Conservation (phyloP, 2,797 vertebrate genomes). For the Myripristis murdjan region DNA sequence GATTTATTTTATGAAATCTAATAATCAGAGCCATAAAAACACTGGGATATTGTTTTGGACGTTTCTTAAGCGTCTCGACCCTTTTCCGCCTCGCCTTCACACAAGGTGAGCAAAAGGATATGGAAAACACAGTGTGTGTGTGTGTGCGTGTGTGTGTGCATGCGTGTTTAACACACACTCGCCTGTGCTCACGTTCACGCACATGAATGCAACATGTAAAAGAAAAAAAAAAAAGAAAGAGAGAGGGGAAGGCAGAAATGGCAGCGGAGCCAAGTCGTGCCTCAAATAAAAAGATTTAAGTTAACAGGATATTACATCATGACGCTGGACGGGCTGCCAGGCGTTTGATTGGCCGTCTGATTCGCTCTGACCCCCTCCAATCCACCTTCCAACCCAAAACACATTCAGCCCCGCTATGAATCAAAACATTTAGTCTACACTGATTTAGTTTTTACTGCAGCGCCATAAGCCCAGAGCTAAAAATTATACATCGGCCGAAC, state of each 20-base stretch:
- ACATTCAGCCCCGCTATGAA: constrained; percentile 16
- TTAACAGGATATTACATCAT: constrained; percentile 78
- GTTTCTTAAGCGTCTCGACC: constrained; percentile 69
- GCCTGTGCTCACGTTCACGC: constrained; percentile 6
- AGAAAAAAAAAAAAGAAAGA: constrained; percentile 48
- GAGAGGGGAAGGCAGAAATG: constrained; percentile 9
- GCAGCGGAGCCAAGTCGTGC: constrained; percentile 33
- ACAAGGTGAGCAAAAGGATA: constrained; percentile 74
- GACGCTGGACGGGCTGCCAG: constrained; percentile 56
- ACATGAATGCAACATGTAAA: constrained; percentile 55
- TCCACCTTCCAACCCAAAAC: neutral
- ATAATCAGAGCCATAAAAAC: constrained; percentile 82
- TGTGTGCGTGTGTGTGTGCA: constrained; percentile 9
- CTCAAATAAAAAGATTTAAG: constrained; percentile 62
- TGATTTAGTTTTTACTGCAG: constrained; percentile 57
- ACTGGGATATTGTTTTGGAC: constrained; percentile 72
- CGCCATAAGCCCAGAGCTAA: constrained; percentile 45
- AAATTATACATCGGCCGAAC: constrained; percentile 41
- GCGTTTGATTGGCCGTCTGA: constrained; percentile 67
- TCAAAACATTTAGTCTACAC: constrained; percentile 60
- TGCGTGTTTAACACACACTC: neutral
- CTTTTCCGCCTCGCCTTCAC: constrained; percentile 61
- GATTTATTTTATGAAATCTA: constrained; percentile 83
- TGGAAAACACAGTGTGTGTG: constrained; percentile 42
- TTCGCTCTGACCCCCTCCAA: neutral